A percentile compares a stretch with the other conserved stretches of the same genome.
Evolutionary conservation across 2,797 vertebrate species (phyloP).

Genomic region (Propithecus deckenii): DNA sequence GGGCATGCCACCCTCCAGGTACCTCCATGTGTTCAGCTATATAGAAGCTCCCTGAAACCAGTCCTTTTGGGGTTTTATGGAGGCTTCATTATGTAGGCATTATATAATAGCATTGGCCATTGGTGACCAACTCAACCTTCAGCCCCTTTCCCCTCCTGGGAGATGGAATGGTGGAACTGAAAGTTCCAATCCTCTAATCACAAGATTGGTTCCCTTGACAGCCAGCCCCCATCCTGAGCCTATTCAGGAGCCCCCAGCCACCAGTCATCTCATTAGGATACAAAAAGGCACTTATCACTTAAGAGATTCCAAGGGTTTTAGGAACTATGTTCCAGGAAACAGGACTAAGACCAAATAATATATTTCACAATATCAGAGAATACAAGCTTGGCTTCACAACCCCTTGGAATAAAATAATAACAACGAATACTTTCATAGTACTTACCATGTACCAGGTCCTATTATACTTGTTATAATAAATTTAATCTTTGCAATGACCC

Average conservation of each 20-base stretch:
- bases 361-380: not conserved
- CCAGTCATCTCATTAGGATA: not conserved
- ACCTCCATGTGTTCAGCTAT: not conserved
- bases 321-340: not conserved
- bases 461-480: slow-evolving; percentile 25
- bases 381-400: not conserved
- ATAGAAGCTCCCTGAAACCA: not conserved
- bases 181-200: not conserved
- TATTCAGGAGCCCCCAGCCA: not conserved
- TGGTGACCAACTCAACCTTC: not conserved
- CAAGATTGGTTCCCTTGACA: not conserved
- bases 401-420: not conserved
- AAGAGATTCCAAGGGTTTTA: not conserved
- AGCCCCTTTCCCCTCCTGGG: not conserved
- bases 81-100: not conserved
- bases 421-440: not conserved
- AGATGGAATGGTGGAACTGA: not conserved
- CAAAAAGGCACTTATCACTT: not conserved
- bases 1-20: not conserved
- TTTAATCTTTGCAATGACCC: slow-evolving; percentile 25
- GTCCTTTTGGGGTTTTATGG: not conserved
- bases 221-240: too few relatives aligned
- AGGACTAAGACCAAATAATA: not conserved
- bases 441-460: not conserved
- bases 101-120: not conserved